phyloP scores from a whole-genome alignment of 2,888 invertebrate genomes.

The Drosophila hamatofila region DNA sequence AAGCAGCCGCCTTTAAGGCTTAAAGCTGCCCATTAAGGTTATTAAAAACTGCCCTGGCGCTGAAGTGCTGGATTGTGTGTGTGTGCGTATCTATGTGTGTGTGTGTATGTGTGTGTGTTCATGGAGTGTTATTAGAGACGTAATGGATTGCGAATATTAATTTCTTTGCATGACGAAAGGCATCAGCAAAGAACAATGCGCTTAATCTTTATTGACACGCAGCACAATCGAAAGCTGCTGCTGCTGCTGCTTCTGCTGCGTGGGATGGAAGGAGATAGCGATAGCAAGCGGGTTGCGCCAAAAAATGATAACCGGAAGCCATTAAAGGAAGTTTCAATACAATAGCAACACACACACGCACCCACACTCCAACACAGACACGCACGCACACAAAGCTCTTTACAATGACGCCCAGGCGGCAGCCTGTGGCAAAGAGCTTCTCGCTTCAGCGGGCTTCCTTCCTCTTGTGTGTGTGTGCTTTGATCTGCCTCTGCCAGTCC shows the following conservation, averaged over 20 bases:
- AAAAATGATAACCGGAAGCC: constrained; percentile 82
- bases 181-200: constrained; percentile 73
- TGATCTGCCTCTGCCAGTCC: constrained; percentile 21
- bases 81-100: constrained; percentile 11
- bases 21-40: constrained; percentile 72
- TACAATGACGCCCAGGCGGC: constrained; percentile 50
- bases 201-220: constrained; percentile 79
- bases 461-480: constrained; percentile 17
- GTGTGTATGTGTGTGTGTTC: constrained; percentile 11
- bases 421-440: constrained; percentile 57
- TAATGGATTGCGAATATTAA: constrained; percentile 80
- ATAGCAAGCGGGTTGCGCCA: constrained; percentile 53
- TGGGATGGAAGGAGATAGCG: constrained; percentile 19
- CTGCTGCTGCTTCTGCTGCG: background rate
- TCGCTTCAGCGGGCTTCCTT: constrained; percentile 56
- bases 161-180: constrained; percentile 76
- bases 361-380: constrained; percentile 16
- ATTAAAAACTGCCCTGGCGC: constrained; percentile 66
- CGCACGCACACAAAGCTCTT: constrained; percentile 39
- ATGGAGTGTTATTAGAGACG: constrained; percentile 63
- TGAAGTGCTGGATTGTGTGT: constrained; percentile 6
- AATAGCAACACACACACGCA: constrained; percentile 49
- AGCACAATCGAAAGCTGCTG: constrained; percentile 40
- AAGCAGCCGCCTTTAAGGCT: constrained; percentile 53
- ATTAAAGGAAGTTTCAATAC: constrained; percentile 79